phyloP scores from a whole-genome alignment of 2,113 vertebrate genomes.

The Rana temporaria region DNA sequence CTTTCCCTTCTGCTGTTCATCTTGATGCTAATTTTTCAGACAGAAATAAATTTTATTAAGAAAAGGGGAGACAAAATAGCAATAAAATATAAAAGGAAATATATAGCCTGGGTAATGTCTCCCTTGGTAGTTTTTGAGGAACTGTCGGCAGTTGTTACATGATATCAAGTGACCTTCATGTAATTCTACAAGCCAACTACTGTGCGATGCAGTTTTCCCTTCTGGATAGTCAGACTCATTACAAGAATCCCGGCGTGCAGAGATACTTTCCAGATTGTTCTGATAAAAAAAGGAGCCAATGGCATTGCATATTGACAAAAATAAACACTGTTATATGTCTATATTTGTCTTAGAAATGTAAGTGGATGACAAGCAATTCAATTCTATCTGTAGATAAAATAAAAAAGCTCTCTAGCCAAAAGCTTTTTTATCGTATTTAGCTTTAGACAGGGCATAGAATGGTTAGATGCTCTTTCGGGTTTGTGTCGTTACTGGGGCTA shows the following conservation, averaged over 20 bases:
- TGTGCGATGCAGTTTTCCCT: constrained; percentile 1
- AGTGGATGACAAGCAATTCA: too few species aligned
- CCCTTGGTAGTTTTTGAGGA: constrained; percentile 24
- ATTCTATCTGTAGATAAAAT: too few species aligned
- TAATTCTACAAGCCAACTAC: constrained; percentile 43
- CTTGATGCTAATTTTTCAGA: constrained; percentile 45
- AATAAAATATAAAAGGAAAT: constrained; percentile 37
- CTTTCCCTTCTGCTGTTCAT: constrained; percentile 34
- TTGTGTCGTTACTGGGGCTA: too few species aligned
- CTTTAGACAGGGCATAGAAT: too few species aligned
- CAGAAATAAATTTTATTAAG: constrained; percentile 27
- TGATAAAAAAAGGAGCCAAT: constrained; percentile 4
- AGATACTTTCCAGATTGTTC: background rate
- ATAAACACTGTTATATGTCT: too few species aligned
- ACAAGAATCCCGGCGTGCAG: constrained; percentile 15
- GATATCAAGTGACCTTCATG: background rate
- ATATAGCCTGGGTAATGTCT: constrained; percentile 26
- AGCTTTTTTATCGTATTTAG: too few species aligned
- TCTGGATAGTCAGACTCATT: background rate
- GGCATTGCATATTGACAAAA: too few species aligned
- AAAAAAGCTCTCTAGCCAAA: too few species aligned
- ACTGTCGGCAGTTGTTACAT: background rate
- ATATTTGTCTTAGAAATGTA: too few species aligned
- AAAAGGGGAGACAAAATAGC: constrained; percentile 20
- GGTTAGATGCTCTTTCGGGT: too few species aligned